Conservation (phyloP, 2,113 vertebrate genomes). For the Paratilapia polleni region DNA sequence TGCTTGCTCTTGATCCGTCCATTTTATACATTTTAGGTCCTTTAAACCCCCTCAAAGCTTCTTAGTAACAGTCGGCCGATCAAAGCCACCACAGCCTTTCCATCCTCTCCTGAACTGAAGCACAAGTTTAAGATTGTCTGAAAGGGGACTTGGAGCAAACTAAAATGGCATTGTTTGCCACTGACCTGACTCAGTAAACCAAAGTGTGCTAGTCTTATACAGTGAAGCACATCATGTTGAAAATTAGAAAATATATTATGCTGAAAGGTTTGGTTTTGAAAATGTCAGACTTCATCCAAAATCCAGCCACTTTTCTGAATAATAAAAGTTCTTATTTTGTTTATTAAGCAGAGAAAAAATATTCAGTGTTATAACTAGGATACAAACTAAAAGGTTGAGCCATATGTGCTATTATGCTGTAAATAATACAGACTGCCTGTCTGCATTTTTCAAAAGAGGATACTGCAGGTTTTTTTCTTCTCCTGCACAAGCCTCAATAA, state of each 20-base stretch:
- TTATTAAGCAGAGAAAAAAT: not conserved
- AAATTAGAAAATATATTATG: constrained; percentile 43
- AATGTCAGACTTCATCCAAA: constrained; percentile 43
- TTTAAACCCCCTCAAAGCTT: constrained; percentile 82
- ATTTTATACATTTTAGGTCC: constrained; percentile 79
- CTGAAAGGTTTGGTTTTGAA: constrained; percentile 32
- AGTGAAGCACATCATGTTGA: constrained; percentile 29
- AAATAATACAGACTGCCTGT: constrained; percentile 4
- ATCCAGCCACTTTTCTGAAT: not conserved
- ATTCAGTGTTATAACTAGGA: not conserved
- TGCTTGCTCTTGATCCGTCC: constrained; percentile 76
- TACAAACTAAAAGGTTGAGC: not conserved
- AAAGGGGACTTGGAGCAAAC: constrained; percentile 67
- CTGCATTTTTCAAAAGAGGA: constrained; percentile 22
- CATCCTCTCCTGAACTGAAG: constrained; percentile 78
- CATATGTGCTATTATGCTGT: not conserved
- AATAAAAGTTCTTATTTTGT: not conserved
- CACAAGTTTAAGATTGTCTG: constrained; percentile 80
- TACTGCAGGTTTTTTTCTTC: not conserved
- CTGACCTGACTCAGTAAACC: constrained; percentile 65
- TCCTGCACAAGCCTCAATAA: constrained; percentile 14
- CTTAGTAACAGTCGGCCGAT: constrained; percentile 85
- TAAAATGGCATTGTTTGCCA: constrained; percentile 77
- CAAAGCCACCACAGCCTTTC: constrained; percentile 79
- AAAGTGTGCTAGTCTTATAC: constrained; percentile 63